Evolutionary conservation across 2,113 vertebrate genomes (phyloP).

Genomic region (Phylloscopus trochilus): DNA sequence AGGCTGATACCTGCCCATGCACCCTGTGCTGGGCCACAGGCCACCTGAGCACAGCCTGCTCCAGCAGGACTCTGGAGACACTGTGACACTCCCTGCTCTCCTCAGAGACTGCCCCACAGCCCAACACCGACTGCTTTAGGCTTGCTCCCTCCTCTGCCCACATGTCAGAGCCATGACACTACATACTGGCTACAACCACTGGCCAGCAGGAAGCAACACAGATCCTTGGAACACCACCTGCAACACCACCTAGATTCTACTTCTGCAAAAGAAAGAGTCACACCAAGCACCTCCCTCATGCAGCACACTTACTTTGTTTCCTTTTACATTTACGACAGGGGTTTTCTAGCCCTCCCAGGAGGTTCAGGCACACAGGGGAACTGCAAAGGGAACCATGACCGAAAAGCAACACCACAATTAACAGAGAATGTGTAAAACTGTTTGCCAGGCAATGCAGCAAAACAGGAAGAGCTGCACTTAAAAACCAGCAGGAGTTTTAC

Average conservation of each 20-base stretch:
- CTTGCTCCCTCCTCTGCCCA: neutral
- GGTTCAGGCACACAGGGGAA: neutral
- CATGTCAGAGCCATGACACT: neutral
- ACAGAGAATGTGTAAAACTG: neutral
- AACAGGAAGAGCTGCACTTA: neutral
- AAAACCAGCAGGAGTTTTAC: neutral
- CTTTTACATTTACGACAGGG: neutral
- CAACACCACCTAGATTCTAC: neutral
- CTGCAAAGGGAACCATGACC: neutral
- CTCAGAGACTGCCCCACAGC: neutral
- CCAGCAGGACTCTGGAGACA: neutral
- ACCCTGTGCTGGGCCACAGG: neutral
- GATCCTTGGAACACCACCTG: neutral
- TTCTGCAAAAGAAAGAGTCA: neutral
- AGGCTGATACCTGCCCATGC: neutral
- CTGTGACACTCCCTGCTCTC: fast-evolving
- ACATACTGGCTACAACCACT: neutral
- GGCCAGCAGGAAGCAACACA: neutral
- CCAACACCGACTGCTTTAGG: fast-evolving
- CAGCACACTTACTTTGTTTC: neutral
- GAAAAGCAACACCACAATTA: neutral
- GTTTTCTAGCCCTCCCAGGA: neutral
- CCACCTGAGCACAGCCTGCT: neutral
- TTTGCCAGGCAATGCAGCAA: neutral
- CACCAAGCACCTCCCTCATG: neutral